Base-by-base conservation (phyloP, 1,140 invertebrate genomes). In the Megathymus violae region DNA sequence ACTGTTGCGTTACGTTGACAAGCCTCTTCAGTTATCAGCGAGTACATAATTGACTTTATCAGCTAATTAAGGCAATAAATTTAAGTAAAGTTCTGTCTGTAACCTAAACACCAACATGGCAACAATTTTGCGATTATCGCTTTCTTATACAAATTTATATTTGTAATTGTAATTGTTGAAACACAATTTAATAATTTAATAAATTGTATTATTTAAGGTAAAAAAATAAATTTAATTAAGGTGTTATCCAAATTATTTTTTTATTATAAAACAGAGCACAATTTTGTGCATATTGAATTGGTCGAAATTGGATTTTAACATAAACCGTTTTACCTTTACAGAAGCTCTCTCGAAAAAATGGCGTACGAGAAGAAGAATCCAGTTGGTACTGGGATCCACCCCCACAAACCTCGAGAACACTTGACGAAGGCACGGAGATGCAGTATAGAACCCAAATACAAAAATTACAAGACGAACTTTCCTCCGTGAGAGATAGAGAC, bases 371-470 rank as follows among this genome's bases (percentile, higher is more conserved):
- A 69, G 88, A 91, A 62, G 92, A 93, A 41, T 85, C 92, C 50
- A 92, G 81, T 69, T 93, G 93, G 93, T 92, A 92, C 71, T 93
- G 93, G 93, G 92, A 93, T 58, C 91, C 92, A 5, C 72, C 83
- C 3, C 64, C 84, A 1, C 82, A 82, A 36, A 25, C 65, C 1
- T 56, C 74, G n/a, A 76, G 71, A 63, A 11, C 56, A n/a, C 15
- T 62, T n/a, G 74, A 80, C n/a, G 40, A 71, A 48, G 72, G 82
- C 1, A 22, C 67, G 31, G 85, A 88, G 64, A 75, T 78, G 9
- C 62, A 80, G 25, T 86, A 88, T 50, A 74, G 81, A 76, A 38
- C 69, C 27, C 84, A 87, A 74, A 85, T 89, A 67, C 85, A 76
- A 73, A 69, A 71, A 14, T 59, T 89, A 67, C 83, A 89, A 74